Percentiles rank a stretch among this genome's conserved stretches.
Conservation (phyloP, 1,140 invertebrate species). For the Plutomurus gul region DNA sequence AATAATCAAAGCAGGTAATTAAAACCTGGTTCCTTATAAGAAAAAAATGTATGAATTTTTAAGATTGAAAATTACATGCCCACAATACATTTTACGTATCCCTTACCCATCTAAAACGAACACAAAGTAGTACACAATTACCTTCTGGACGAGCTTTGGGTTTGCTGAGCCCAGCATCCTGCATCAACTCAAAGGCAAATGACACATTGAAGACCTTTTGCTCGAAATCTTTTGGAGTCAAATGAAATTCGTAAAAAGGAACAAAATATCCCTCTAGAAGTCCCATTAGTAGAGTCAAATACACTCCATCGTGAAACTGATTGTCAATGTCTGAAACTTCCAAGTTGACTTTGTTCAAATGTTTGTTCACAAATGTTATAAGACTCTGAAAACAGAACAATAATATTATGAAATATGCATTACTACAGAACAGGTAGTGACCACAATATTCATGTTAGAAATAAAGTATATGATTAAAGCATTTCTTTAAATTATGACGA, state of each 20-base stretch:
- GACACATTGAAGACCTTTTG: conserved; percentile 96
- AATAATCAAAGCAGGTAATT: no score
- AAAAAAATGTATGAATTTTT: no score
- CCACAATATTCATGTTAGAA: no score
- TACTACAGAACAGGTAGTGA: no score
- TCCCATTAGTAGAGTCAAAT: conserved; percentile 92
- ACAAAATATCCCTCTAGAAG: conserved; percentile 97
- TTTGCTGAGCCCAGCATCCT: conserved; percentile 92
- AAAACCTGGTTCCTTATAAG: no score
- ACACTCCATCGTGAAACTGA: conserved; percentile 98
- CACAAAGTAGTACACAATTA: no score
- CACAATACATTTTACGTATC: no score
- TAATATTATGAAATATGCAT: conserved; percentile 40
- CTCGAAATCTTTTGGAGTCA: conserved; percentile 86
- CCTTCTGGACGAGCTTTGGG: conserved; percentile 96
- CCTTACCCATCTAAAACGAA: no score
- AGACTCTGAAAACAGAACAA: conserved; percentile 70
- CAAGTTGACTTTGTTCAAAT: conserved; percentile 93
- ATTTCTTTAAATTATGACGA: neutral
- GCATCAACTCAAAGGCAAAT: conserved; percentile 97
- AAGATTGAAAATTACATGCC: no score
- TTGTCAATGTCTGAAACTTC: conserved; percentile 92
- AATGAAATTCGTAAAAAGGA: conserved; percentile 90
- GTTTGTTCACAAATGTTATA: conserved; percentile 97
- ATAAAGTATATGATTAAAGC: neutral